Evolutionary conservation across 2,113 vertebrate species (phyloP).

Genomic region (Tylochromis polylepis): DNA sequence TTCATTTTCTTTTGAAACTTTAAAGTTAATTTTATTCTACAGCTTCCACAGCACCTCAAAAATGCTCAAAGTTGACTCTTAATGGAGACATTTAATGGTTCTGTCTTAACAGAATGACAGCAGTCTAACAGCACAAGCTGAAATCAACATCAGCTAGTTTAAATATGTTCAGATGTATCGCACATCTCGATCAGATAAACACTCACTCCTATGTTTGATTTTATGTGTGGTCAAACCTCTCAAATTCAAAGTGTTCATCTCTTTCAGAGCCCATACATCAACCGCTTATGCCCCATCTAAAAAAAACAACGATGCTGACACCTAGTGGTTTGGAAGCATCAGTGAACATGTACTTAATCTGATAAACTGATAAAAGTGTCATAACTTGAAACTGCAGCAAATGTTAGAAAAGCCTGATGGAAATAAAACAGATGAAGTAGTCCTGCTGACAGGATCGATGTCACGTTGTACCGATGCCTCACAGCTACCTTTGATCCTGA

Average conservation of each 20-base stretch:
- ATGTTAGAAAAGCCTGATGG: background rate
- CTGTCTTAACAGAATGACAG: background rate
- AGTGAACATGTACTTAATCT: background rate
- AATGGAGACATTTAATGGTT: background rate
- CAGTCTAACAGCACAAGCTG: background rate
- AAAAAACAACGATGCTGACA: background rate
- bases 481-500: background rate
- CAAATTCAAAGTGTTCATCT: background rate
- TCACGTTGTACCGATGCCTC: background rate
- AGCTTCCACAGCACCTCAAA: background rate
- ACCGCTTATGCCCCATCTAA: background rate
- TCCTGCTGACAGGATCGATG: background rate
- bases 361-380: background rate
- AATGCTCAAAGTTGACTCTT: background rate
- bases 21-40: background rate
- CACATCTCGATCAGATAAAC: background rate
- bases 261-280: background rate
- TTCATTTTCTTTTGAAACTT: background rate
- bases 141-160: background rate
- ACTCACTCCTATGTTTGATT: background rate
- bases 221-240: background rate
- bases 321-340: constrained; percentile 18
- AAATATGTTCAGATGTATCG: background rate
- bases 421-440: background rate
- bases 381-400: background rate